A percentile compares a stretch with the other conserved stretches of the same genome.
phyloP scores from a whole-genome alignment of 2,888 invertebrate species.

The Drosophila planitibia region DNA sequence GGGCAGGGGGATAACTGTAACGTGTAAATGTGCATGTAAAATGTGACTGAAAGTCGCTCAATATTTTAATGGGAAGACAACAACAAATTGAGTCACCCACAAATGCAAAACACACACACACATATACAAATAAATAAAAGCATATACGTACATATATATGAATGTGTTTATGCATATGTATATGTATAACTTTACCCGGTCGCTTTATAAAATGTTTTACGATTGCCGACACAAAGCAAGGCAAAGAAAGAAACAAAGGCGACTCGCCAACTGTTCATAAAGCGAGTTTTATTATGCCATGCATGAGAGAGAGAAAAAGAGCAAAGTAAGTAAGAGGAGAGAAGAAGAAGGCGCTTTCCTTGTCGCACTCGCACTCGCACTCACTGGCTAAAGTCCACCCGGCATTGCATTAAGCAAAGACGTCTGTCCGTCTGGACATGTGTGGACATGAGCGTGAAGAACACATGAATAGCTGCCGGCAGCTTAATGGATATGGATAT shows the following conservation, averaged over 20 bases:
- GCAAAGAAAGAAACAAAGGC: slow-evolving; percentile 47
- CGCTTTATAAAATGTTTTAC: slow-evolving; percentile 77
- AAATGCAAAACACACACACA: slow-evolving; percentile 56
- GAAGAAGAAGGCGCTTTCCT: slow-evolving; percentile 54
- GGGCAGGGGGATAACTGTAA: slow-evolving; percentile 17
- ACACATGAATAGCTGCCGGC: slow-evolving; percentile 80
- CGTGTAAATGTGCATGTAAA: slow-evolving; percentile 68
- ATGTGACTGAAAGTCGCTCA: slow-evolving; percentile 71
- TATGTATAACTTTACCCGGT: slow-evolving; percentile 17
- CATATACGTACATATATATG: slow-evolving; percentile 1
- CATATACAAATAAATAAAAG: slow-evolving; percentile 15
- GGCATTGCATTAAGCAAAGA: slow-evolving; percentile 72
- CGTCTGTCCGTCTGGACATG: slow-evolving; percentile 58
- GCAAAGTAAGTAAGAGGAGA: not conserved
- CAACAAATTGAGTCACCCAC: slow-evolving; percentile 73
- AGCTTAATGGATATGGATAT: slow-evolving; percentile 73
- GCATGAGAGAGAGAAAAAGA: not conserved
- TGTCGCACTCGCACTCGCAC: slow-evolving; percentile 38
- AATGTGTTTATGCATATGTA: slow-evolving; percentile 25
- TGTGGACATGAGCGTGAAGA: slow-evolving; percentile 77
- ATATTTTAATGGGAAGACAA: slow-evolving; percentile 60
- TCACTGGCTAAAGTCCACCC: slow-evolving; percentile 18
- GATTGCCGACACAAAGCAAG: slow-evolving; percentile 50
- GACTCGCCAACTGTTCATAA: slow-evolving; percentile 59
- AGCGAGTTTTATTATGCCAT: slow-evolving; percentile 74